Evolutionary conservation across 2,888 invertebrate species (phyloP), one percentile per base, ranked within the genome.

Genomic region (Psococerastis gibbosa): DNA sequence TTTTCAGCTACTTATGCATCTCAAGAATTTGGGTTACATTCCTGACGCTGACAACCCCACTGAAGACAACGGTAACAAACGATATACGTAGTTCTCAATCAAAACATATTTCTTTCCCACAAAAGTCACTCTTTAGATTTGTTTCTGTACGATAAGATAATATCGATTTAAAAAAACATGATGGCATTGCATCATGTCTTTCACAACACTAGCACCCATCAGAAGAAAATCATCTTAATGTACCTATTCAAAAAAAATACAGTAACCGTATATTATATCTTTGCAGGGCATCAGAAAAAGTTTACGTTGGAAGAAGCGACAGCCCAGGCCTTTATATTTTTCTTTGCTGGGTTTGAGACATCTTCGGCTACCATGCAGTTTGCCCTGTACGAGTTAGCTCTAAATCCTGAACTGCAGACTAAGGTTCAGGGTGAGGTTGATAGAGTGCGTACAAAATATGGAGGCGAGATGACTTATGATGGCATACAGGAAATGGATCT

Each of bases 331-430:
- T 65, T 57, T 44, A 57, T 64, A 4, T 65, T 65, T 49, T 63
- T 61, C 48, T 45, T 63, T 41, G 68, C 66, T 31, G 68, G 68
- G 6, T 67, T 65, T 48, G 68, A 68, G 51, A 67, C 67, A 0
- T 65, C 67, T 1, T 61, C 68, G 2, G 60, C 66, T 1, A 61
- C 66, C 2, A 60, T 60, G 15, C 61, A 62, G 46, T 65, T 61
- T 45, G 61, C 63, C 2, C 49, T 66, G 2, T 67, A 62, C 46
- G 63, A 65, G 52, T 56, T 68, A 49, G 62, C 67, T 2, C 44
- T 51, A 11, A 55, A 65, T 51, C 54, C 53, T 23, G 52, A 56
- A 1, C 56, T 67, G 11, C 68, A 67, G 50, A 52, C 60, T 6
- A 60, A 54, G 51, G 54, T 61, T 1, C 53, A 59, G 8, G 41